Evolutionary conservation across 2,797 vertebrate genomes (phyloP), one percentile per base, ranked within the genome.

Genomic region (Siniperca undulata): DNA sequence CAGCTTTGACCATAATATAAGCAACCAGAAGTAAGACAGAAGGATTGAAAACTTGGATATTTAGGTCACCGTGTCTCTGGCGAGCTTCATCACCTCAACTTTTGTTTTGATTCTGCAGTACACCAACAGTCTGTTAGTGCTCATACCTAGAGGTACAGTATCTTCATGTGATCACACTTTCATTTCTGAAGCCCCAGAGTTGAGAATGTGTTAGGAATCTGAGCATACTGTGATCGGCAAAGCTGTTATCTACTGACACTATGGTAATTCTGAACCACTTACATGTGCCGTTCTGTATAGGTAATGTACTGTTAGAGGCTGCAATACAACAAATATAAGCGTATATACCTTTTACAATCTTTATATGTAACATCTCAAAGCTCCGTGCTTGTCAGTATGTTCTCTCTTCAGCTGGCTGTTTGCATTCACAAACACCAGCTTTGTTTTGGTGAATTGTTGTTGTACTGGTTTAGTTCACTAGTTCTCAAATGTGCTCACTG

Each of bases 301-400:
- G 83, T 83, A 90, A 93, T 87, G 82, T 78, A 89, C 77, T 84
- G 86, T 76, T 86, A 88, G 84, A 90, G 86, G 77, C 88, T 86
- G 88, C 82, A 84, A 85, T 93, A 91, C 86, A 90, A 93, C 88
- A 91, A 91, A 88, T 83, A 89, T 69, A 89, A 91, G 91, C 81
- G n/a, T 86, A 82, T 85, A 88, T 88, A 84, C 81, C 81, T 89
- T 91, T 84, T 78, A 86, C 36, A 71, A 68, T 89, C 81, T 83
- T 77, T 77, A 81, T 82, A 88, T 84, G 71, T 67, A 58, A 88
- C 80, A 90, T 89, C 67, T 90, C 68, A 88, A 91, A 92, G 92
- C 84, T 89, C 85, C 89, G 89, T 91, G 89, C 90, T 91, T 48
- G 67, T 89, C 77, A 59, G 2, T 76, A 20, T 70, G 52, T 75